Evolutionary conservation across 2,888 invertebrate species (phyloP), one percentile per base, ranked within the genome.

Genomic region (Plebejus melissa): DNA sequence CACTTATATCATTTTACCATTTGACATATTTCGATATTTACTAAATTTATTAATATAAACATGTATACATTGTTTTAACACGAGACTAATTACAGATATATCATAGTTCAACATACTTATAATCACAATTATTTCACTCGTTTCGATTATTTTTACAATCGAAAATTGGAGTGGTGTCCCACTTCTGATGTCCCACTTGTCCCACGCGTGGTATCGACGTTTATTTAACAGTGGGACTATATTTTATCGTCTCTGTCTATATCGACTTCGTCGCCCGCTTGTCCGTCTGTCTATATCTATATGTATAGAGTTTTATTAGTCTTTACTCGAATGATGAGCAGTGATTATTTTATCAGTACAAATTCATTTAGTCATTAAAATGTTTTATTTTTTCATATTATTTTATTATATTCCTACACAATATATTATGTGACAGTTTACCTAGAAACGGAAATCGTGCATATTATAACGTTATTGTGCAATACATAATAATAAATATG

Each of bases 261-360:
- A 32, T 38, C 36, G n/a, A 54, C 28, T 32, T 36, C 38, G n/a
- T 58, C 38, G 74, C 36, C 74, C 28, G 22, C 60, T 65, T 74
- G 41, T 65, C 57, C 60, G 57, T 75, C 54, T 74, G 57, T 74
- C 6, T 58, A n/a, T 74, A 41, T 50, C 22, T 50, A 32, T 72
- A 28, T 72, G 7, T 46, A 22, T 22, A 46, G 28, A 22, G 72
- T 54, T 32, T 50, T 54, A 46, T 54, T 32, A n/a, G 60, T 69
- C 69, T 77, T 74, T 76, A 70, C 80, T 80, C 81, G 82, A 84
- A 82, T 82, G 84, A 81, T 83, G 80, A 82, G 82, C 83, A 84
- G 84, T 87, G 85, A 87, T 88, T 87, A 83, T 85, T 81, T 85
- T 83, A 83, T 87, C 87, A 91, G 92, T 93, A 92, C 92, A 91